Base-by-base conservation (phyloP, 1,140 invertebrate genomes). In the Drosophila triauraria region DNA sequence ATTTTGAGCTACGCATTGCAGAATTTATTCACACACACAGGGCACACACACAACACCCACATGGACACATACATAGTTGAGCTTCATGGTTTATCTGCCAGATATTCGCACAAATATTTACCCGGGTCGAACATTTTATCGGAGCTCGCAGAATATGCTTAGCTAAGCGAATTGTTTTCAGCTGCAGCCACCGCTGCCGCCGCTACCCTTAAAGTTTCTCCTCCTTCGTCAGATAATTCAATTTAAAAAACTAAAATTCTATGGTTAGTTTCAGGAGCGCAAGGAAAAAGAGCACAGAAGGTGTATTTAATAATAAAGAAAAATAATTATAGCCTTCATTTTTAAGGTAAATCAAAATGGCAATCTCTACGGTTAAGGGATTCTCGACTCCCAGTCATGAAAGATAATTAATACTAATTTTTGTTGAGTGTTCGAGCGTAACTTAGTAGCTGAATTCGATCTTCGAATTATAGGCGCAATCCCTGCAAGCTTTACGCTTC, bases 1-100 rank as follows among this genome's bases (percentile, higher is more conserved):
- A 90, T 85, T 87, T 83, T 69, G 62, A 85, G 85, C 85, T 80
- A 90, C 81, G 80, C 81, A 87, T 56, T 80, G 81, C 85, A 85
- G 77, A 90, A 87, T 84, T 57, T 78, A 69, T 46, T 43, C 65
- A 51, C 57, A 67, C 43, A 65, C 27, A 53, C 43, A 10, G 30
- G 13, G 59, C 38, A 58, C 27, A 53, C 43, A 10, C 38, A 47
- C 60, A 67, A 56, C 43, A 56, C 74, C 40, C 74, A 58, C 58
- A 64, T 43, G 60, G 46, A 23, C 12, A 57, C 32, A 38, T 61
- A 70, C 70, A 78, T 78, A 54, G 65, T 72, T 71, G 61, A 42
- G 42, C 64, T 56, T 77, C 50, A 50, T 51, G 68, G 67, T 71
- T 54, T 75, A 63, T 76, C 58, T 75, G 47, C 48, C 80, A 90